These are phyloP conservation scores for Brachionus manjavacas DNA, from an alignment of 1,140 invertebrate genomes.

Conservation along the genomic window DNA sequence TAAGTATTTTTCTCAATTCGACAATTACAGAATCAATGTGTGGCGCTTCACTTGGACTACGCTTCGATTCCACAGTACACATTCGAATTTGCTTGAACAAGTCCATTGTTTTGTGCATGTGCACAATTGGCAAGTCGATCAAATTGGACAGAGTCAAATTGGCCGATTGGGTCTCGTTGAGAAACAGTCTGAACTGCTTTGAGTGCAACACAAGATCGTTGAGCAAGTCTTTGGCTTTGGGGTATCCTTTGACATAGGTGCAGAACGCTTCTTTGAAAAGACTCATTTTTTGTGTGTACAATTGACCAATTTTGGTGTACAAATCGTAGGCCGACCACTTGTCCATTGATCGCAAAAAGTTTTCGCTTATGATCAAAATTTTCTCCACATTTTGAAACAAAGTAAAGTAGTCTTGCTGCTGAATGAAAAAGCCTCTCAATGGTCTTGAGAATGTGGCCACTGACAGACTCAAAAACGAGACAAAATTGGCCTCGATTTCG, in stretches of 20 bases:
- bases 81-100: slow-evolving; percentile 35
- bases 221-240: background rate
- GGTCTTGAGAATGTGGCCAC: slow-evolving; percentile 21
- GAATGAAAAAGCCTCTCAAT: slow-evolving; percentile 29
- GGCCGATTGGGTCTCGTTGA: background rate
- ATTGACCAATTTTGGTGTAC: slow-evolving; percentile 34
- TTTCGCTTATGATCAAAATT: slow-evolving; percentile 29
- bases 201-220: slow-evolving; percentile 8
- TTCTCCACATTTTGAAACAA: slow-evolving; percentile 38
- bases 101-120: slow-evolving; percentile 39
- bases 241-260: slow-evolving; percentile 24
- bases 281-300: slow-evolving; percentile 38
- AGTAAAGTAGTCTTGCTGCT: slow-evolving; percentile 41
- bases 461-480: background rate
- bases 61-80: background rate
- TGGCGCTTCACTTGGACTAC: slow-evolving; percentile 14
- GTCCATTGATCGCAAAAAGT: slow-evolving; percentile 38
- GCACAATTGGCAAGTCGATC: slow-evolving; percentile 31
- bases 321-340: slow-evolving; percentile 40
- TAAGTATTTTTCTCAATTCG: slow-evolving; percentile 26
- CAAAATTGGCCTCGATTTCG: slow-evolving; percentile 30
- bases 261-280: slow-evolving; percentile 34
- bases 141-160: slow-evolving; percentile 14
- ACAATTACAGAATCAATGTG: slow-evolving; percentile 41
- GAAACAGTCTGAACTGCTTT: slow-evolving; percentile 28